Evolutionary conservation across 2,113 vertebrate species (phyloP).

Genomic region (Labeo catla): DNA sequence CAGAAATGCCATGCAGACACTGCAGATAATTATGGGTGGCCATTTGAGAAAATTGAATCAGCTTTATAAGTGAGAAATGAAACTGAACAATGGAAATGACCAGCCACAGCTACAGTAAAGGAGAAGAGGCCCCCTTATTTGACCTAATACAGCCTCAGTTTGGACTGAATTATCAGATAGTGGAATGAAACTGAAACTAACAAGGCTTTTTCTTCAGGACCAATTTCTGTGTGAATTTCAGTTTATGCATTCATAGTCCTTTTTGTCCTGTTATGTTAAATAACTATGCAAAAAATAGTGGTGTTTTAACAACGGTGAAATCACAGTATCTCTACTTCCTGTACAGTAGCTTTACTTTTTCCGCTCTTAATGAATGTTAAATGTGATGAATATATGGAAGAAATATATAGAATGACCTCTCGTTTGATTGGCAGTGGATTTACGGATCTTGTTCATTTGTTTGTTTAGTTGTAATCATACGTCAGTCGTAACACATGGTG

Average conservation of each 20-base stretch:
- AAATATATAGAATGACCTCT: neutral
- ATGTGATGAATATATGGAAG: neutral
- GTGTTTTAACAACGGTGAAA: neutral
- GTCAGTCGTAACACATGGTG: neutral
- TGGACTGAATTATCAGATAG: neutral
- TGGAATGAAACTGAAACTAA: neutral
- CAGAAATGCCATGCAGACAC: slow-evolving; percentile 46
- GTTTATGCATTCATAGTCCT: neutral
- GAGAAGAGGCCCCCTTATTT: neutral
- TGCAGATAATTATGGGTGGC: slow-evolving; percentile 56
- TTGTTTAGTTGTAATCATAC: slow-evolving; percentile 7
- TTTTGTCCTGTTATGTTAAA: neutral
- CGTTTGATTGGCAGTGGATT: neutral
- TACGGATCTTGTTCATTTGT: neutral
- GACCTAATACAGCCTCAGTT: neutral
- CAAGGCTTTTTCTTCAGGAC: neutral
- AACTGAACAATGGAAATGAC: slow-evolving; percentile 40
- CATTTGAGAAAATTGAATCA: slow-evolving; percentile 56
- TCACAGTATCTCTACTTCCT: neutral
- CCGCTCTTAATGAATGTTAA: neutral
- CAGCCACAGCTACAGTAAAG: neutral
- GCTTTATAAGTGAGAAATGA: slow-evolving; percentile 36
- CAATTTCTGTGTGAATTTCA: neutral
- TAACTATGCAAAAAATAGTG: neutral
- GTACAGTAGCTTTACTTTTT: neutral